Evolutionary conservation across 2,797 vertebrate genomes (phyloP).

Genomic region (Pangasius krempfi): DNA sequence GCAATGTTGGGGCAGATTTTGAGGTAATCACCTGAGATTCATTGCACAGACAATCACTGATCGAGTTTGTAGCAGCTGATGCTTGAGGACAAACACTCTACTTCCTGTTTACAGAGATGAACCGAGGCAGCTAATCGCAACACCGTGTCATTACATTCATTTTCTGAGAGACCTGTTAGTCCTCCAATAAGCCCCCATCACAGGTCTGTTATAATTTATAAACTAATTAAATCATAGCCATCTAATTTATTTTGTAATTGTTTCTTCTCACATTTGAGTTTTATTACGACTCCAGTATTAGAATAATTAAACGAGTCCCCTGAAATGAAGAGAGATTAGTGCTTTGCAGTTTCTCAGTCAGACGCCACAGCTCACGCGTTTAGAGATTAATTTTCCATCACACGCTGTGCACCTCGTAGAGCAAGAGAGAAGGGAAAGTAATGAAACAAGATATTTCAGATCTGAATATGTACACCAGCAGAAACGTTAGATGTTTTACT

Average conservation of each 20-base stretch:
- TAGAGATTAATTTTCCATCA: background rate
- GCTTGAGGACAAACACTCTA: too few species aligned
- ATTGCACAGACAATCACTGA: background rate
- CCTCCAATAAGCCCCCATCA: background rate
- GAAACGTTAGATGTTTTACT: background rate
- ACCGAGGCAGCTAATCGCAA: background rate
- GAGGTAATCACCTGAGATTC: background rate
- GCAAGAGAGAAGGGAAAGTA: background rate
- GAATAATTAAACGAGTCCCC: background rate
- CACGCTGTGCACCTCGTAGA: background rate
- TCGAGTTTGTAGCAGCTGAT: too few species aligned
- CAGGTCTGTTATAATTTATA: background rate
- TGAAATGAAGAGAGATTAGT: slow-evolving; percentile 12
- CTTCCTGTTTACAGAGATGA: background rate
- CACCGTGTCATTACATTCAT: background rate
- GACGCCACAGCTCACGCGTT: background rate
- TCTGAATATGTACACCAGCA: background rate
- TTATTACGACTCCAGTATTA: background rate
- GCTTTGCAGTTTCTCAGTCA: background rate
- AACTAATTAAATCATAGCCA: background rate
- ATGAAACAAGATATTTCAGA: slow-evolving; percentile 1
- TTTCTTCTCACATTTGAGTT: background rate
- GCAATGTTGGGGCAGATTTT: background rate
- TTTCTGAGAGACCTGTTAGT: background rate
- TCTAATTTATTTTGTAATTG: background rate